phyloP scores from a whole-genome alignment of 2,113 vertebrate species.

The Myotis yumanensis region DNA sequence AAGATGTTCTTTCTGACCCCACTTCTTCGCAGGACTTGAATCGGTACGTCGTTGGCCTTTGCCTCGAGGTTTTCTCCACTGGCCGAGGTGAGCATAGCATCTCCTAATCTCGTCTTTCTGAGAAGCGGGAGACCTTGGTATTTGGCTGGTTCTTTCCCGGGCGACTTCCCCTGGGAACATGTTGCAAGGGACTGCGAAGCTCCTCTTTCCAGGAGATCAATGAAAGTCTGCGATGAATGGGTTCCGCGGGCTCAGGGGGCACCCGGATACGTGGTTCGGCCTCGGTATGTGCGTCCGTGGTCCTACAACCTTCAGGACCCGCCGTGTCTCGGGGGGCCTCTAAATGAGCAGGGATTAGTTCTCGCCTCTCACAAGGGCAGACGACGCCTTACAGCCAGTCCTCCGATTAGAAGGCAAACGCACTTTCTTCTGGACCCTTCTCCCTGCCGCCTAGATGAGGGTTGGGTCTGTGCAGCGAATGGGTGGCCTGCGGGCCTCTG shows the following conservation, averaged over 20 bases:
- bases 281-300: background rate
- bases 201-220: background rate
- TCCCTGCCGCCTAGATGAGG: background rate
- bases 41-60: background rate
- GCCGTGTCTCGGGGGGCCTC: rapidly evolving
- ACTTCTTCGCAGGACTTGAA: background rate
- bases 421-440: background rate
- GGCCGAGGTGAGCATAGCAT: background rate
- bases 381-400: background rate
- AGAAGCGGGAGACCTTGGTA: background rate
- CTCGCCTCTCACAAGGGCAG: background rate
- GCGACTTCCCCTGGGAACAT: background rate
- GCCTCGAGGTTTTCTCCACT: background rate
- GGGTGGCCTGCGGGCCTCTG: background rate
- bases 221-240: background rate
- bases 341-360: background rate
- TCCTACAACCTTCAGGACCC: background rate
- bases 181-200: background rate
- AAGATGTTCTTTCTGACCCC: background rate
- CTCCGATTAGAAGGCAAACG: background rate
- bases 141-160: background rate
- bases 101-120: background rate
- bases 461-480: background rate
- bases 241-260: background rate
- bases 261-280: background rate